These are phyloP conservation scores for Probosciger aterrimus DNA, from an alignment of 2,113 vertebrate genomes.

Conservation along the genomic window DNA sequence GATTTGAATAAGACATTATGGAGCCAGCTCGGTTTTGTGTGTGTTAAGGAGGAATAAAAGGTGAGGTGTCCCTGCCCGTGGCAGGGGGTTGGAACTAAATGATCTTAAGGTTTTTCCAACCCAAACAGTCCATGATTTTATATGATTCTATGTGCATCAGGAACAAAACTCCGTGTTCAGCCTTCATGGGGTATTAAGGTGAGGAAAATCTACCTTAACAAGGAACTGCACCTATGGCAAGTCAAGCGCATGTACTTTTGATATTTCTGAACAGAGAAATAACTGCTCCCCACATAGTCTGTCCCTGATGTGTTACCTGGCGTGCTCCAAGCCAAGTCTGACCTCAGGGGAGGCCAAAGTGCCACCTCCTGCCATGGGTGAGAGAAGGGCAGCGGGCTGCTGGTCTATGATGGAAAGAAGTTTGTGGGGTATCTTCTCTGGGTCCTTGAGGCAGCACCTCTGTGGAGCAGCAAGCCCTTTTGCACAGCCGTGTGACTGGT, in stretches of 20 bases:
- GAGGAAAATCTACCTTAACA: not conserved
- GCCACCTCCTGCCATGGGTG: not conserved
- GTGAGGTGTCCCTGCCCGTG: not conserved
- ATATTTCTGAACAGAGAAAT: not conserved
- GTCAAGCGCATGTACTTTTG: not conserved
- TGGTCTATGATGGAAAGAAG: not conserved
- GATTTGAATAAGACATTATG: not conserved
- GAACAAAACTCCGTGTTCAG: not conserved
- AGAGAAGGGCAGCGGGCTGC: not conserved
- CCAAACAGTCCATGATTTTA: not conserved
- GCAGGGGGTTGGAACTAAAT: not conserved
- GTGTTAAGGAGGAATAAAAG: not conserved
- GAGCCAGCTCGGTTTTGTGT: not conserved
- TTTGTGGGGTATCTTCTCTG: not conserved
- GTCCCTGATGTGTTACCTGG: not conserved
- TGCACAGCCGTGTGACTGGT: not conserved
- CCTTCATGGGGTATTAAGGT: not conserved
- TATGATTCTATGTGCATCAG: not conserved
- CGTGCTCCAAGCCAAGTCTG: rapidly evolving
- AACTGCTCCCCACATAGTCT: not conserved
- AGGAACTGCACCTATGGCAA: not conserved
- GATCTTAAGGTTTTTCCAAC: not conserved
- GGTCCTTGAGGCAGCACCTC: not conserved
- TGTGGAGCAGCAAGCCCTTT: not conserved
- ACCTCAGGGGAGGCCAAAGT: not conserved